Evolutionary conservation across 2,888 invertebrate species (phyloP).

Genomic region (Alcis repandata): DNA sequence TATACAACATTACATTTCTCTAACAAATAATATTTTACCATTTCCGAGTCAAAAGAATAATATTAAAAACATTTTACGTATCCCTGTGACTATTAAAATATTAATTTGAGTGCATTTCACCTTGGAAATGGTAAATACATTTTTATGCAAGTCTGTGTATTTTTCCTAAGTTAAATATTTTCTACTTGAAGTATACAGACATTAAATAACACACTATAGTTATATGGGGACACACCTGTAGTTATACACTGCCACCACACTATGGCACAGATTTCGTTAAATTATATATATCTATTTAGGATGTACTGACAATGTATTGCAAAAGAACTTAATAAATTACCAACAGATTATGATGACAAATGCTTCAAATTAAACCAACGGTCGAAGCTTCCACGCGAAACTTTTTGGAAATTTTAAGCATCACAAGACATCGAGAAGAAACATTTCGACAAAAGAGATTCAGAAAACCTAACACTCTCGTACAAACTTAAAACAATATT

Average conservation of each 20-base stretch:
- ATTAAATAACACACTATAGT: constrained; percentile 72
- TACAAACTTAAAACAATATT: constrained; percentile 83
- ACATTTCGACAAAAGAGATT: constrained; percentile 78
- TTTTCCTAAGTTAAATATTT: constrained; percentile 61
- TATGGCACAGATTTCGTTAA: constrained; percentile 84
- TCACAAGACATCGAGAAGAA: constrained; percentile 62
- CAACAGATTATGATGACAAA: constrained; percentile 38
- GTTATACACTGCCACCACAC: constrained; percentile 78
- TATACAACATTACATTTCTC: constrained; percentile 16
- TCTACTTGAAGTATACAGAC: constrained; percentile 79
- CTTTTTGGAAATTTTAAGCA: constrained; percentile 45
- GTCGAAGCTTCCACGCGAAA: constrained; percentile 35
- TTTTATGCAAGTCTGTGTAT: constrained; percentile 58
- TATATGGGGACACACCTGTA: constrained; percentile 71
- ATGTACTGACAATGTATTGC: constrained; percentile 65
- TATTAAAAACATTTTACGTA: constrained; percentile 21
- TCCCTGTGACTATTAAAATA: constrained; percentile 17
- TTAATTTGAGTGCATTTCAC: neutral
- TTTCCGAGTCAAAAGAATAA: constrained; percentile 13
- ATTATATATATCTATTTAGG: constrained; percentile 52
- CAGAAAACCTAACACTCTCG: constrained; percentile 82
- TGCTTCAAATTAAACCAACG: constrained; percentile 36
- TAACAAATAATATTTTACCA: constrained; percentile 20
- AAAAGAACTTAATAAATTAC: constrained; percentile 52
- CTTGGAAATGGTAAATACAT: constrained; percentile 48